Conservation (phyloP, 92 coral and sea anemone genomes). For the Epizoanthus stellaris region DNA sequence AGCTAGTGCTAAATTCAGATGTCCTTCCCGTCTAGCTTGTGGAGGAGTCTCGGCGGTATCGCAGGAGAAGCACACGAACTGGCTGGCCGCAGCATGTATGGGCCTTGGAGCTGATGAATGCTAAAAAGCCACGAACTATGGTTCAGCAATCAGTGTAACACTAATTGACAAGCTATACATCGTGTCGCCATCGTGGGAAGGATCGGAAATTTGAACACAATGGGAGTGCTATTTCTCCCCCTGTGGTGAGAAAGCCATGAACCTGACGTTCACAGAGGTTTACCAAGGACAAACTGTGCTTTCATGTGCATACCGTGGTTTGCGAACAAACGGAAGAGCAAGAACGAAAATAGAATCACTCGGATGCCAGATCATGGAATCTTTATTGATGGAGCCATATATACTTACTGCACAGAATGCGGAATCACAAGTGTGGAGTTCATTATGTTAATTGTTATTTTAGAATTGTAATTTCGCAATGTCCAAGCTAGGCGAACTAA, state of each 20-base stretch:
- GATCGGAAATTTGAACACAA: constrained; percentile 38
- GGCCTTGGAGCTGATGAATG: constrained; percentile 88
- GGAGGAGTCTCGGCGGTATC: constrained; percentile 69
- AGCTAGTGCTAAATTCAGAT: not conserved
- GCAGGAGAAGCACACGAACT: constrained; percentile 88
- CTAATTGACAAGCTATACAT: constrained; percentile 32
- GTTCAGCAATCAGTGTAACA: constrained; percentile 28
- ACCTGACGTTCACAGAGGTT: constrained; percentile 20
- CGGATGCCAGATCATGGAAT: constrained; percentile 13
- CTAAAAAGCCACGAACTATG: constrained; percentile 42
- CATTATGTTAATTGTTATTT: constrained; percentile 15
- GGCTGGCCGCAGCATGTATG: constrained; percentile 99
- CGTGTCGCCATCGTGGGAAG: constrained; percentile 44
- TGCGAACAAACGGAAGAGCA: constrained; percentile 23
- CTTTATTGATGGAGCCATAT: not conserved
- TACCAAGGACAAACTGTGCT: constrained; percentile 4
- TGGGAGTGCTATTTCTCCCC: constrained; percentile 24
- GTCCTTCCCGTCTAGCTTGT: constrained; percentile 44
- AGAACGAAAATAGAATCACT: constrained; percentile 18
- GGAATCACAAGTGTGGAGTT: constrained; percentile 22
- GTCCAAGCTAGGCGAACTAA: not conserved
- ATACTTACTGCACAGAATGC: not conserved
- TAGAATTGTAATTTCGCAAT: constrained; percentile 24
- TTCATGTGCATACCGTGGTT: constrained; percentile 16
- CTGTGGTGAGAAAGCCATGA: constrained; percentile 30